Percentiles rank a stretch among this genome's conserved stretches.
Evolutionary conservation across 1,140 invertebrate species (phyloP).

Genomic region (Drosophila melanica): DNA sequence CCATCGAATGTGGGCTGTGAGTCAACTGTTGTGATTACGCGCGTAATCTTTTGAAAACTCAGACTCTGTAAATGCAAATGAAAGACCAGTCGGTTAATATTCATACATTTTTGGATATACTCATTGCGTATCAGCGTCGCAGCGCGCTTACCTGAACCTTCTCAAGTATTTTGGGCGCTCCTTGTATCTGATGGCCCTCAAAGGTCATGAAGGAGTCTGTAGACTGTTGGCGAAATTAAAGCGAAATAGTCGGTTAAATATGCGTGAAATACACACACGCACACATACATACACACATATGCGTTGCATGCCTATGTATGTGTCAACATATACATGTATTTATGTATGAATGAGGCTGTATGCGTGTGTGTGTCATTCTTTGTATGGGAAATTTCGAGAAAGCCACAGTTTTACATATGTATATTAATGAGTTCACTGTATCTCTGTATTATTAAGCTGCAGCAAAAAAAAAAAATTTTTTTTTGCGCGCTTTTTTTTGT

Average conservation of each 20-base stretch:
- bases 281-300: slow-evolving; percentile 10
- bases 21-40: slow-evolving; percentile 96
- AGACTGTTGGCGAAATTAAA: slow-evolving; percentile 86
- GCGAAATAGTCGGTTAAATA: slow-evolving; percentile 16
- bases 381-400: slow-evolving; percentile 40
- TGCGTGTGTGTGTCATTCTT: slow-evolving; percentile 31
- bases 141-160: slow-evolving; percentile 92
- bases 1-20: slow-evolving; percentile 98
- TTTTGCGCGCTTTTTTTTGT: slow-evolving; percentile 65
- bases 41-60: slow-evolving; percentile 96
- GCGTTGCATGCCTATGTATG: too few species aligned
- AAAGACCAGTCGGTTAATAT: background rate
- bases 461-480: slow-evolving; percentile 17
- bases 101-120: background rate
- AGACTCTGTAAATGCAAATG: slow-evolving; percentile 86
- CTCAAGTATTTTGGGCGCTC: slow-evolving; percentile 96
- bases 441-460: background rate
- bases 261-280: slow-evolving; percentile 17
- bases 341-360: slow-evolving; percentile 4
- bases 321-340: slow-evolving; percentile 3
- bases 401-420: background rate
- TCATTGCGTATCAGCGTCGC: too few species aligned
- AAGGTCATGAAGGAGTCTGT: slow-evolving; percentile 98
- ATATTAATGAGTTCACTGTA: background rate
- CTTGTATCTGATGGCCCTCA: slow-evolving; percentile 96